phyloP scores from a whole-genome alignment of 1,140 invertebrate genomes.

The Achatina immaculata region DNA sequence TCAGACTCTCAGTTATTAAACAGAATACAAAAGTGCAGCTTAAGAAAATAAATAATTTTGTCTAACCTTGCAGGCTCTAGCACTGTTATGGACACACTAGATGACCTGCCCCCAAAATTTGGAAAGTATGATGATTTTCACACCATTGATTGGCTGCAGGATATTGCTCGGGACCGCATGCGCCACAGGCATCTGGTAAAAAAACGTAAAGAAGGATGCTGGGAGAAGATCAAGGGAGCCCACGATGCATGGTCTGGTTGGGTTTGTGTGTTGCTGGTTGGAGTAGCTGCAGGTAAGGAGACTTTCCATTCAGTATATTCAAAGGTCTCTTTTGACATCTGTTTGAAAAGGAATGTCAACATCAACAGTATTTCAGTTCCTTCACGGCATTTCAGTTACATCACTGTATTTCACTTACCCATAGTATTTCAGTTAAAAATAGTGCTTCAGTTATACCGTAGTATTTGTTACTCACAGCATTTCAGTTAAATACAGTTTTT shows the following conservation, averaged over 20 bases:
- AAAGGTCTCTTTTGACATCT: too few relatives aligned
- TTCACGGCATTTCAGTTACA: too few relatives aligned
- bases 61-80: conserved; percentile 57
- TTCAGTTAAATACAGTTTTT: too few relatives aligned
- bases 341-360: too few relatives aligned
- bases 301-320: too few relatives aligned
- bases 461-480: too few relatives aligned
- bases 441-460: too few relatives aligned
- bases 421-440: too few relatives aligned
- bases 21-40: too few relatives aligned
- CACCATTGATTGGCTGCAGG: conserved; percentile 99
- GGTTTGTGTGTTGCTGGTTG: conserved; percentile 97
- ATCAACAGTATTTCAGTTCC: too few relatives aligned
- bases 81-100: conserved; percentile 71
- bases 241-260: conserved; percentile 98
- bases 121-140: conserved; percentile 99
- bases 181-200: conserved; percentile 93
- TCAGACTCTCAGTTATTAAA: too few relatives aligned
- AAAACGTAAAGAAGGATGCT: conserved; percentile 72
- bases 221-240: conserved; percentile 66
- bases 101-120: conserved; percentile 89
- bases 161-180: conserved; percentile 97
- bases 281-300: conserved; percentile 79
- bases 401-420: too few relatives aligned
- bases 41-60: neutral